Conservation (phyloP, 2,797 vertebrate genomes). For the Arremon aurantiirostris region DNA sequence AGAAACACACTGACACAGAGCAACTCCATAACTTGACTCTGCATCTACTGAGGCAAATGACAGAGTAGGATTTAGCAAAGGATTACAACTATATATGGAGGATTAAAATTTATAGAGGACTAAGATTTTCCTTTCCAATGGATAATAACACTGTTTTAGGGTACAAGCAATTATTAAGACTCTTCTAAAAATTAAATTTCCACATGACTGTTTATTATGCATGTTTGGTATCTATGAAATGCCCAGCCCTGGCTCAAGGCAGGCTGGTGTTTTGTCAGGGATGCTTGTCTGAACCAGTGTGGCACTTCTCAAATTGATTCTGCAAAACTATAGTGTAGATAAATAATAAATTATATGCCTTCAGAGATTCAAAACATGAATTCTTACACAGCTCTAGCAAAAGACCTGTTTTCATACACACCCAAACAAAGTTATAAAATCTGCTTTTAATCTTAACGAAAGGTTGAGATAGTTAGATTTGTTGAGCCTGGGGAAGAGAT, state of each 20-base stretch:
- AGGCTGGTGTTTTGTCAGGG: background rate
- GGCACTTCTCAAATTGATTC: background rate
- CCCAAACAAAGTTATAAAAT: background rate
- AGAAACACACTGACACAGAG: background rate
- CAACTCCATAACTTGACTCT: background rate
- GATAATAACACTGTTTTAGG: background rate
- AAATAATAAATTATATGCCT: background rate
- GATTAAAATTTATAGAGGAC: background rate
- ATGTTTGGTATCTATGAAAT: background rate
- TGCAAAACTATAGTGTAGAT: background rate
- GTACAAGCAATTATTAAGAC: background rate
- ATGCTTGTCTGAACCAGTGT: background rate
- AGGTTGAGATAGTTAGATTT: background rate
- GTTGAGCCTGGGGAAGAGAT: background rate
- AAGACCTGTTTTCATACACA: background rate
- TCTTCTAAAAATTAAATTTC: background rate
- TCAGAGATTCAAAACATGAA: background rate
- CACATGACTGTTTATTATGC: background rate
- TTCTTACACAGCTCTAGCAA: background rate
- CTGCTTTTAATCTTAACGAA: background rate
- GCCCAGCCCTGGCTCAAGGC: background rate
- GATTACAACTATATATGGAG: background rate
- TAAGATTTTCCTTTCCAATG: background rate
- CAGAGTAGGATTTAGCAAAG: background rate
- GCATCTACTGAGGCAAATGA: background rate